A percentile compares a stretch with the other conserved stretches of the same genome.
phyloP scores from a whole-genome alignment of 2,797 vertebrate species.

The Cetoscarus ocellatus region DNA sequence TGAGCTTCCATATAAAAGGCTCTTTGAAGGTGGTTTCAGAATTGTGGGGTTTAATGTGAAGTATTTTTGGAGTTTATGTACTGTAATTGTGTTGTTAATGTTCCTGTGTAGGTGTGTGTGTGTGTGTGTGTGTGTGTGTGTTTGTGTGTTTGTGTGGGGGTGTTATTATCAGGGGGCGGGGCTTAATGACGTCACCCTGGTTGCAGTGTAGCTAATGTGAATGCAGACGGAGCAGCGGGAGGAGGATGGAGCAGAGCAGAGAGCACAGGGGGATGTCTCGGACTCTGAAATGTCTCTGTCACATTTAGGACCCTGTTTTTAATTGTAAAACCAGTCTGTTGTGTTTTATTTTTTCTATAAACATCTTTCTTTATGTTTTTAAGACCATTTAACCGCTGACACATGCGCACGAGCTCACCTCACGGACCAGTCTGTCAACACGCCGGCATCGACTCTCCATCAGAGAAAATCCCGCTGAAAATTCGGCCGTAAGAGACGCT shows the following conservation, averaged over 20 bases:
- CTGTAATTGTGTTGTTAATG: background rate
- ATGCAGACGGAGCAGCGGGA: slow-evolving; percentile 60
- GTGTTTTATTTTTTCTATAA: background rate
- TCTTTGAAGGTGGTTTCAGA: too few species aligned
- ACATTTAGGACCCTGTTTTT: slow-evolving; percentile 9
- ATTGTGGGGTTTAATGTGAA: background rate
- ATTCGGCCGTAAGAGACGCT: slow-evolving; percentile 1
- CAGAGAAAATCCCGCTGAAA: slow-evolving; percentile 20
- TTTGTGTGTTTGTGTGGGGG: slow-evolving; percentile 9
- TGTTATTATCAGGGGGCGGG: slow-evolving; percentile 50
- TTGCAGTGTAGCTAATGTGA: slow-evolving; percentile 53
- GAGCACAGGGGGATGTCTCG: slow-evolving; percentile 3
- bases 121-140: background rate
- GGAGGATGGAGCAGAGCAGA: slow-evolving; percentile 70
- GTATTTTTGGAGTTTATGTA: background rate
- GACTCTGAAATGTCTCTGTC: slow-evolving; percentile 5
- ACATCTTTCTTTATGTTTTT: background rate
- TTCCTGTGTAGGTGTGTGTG: background rate
- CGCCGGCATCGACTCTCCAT: slow-evolving; percentile 40
- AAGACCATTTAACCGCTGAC: slow-evolving; percentile 18
- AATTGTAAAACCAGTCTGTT: background rate
- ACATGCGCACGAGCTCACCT: slow-evolving; percentile 25
- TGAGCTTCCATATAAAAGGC: too few species aligned
- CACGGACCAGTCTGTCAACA: slow-evolving; percentile 39
- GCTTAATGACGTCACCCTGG: slow-evolving; percentile 54